Evolutionary conservation across 1,140 invertebrate genomes (phyloP), one percentile per base, ranked within the genome.

Genomic region (Eciton burchellii): DNA sequence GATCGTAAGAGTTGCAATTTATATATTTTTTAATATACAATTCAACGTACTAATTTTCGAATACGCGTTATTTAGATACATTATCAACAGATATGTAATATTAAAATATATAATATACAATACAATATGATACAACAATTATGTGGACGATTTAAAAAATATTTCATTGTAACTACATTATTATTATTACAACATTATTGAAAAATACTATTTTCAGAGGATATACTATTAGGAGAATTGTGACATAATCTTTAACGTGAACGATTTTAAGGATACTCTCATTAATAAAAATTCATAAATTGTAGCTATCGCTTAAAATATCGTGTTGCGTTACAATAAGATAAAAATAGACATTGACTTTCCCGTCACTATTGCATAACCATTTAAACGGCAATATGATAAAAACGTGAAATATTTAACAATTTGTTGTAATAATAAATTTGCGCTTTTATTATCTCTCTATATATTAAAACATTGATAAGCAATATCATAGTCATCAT

Each of bases 371-470:
- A 21, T n/a, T 62, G 16, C 29, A 3, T n/a, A 19, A n/a, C 59
- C 35, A 26, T 62, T 16, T 62, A 8, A 62, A 62, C 16, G 8
- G 29, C 14, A 8, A 1, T 62, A 62, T 35, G 26, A 60, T 60
- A 41, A 62, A 35, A 62, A 41, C 35, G 1, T 41, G 16, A 62
- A 41, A 0, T 62, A 6, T 35, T 16, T 41, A 41, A 62, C 14
- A 9, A n/a, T 62, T 62, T n/a, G 1, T 26, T 63, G 12, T 41
- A 12, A 11, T 77, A 68, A 79, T 56, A 68, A 68, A 68, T 54
- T 4, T 24, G n/a, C 24, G 49, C n/a, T 68, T 45, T 16, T 41
- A 62, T 12, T 41, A 6, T 1, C 12, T 26, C 35, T 24, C 21
- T 11, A 12, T 47, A 41, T 21, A 49, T 62, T 41, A 21, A 62